phyloP scores from a whole-genome alignment of 2,888 invertebrate species.

The Lepidocyrtoides sp. region DNA sequence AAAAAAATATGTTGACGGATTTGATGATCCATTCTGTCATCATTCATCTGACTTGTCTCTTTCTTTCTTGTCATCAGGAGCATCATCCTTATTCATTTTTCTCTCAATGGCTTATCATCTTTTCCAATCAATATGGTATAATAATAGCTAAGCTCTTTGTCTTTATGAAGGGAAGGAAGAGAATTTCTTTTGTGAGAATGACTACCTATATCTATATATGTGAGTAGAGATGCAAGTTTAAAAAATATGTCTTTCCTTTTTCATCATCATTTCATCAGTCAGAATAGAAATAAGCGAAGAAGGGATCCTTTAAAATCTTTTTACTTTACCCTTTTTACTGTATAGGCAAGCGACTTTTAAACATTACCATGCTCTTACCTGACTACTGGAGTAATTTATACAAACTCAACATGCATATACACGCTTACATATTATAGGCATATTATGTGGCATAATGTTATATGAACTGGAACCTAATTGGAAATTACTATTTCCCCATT shows the following conservation, averaged over 20 bases:
- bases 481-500: neutral
- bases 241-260: too few relatives aligned
- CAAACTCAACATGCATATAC: too few relatives aligned
- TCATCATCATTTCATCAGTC: neutral
- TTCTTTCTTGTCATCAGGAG: slow-evolving; percentile 61
- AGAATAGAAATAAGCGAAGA: neutral
- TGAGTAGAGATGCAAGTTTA: too few relatives aligned
- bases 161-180: neutral
- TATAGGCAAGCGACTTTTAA: too few relatives aligned
- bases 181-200: too few relatives aligned
- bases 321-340: neutral
- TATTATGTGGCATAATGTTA: too few relatives aligned
- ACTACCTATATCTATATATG: too few relatives aligned
- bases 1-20: slow-evolving; percentile 70
- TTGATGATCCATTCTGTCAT: slow-evolving; percentile 77
- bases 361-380: neutral
- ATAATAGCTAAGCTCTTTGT: neutral
- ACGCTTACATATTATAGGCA: too few relatives aligned
- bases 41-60: slow-evolving; percentile 75
- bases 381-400: neutral
- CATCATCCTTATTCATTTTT: slow-evolving; percentile 23
- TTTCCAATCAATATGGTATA: slow-evolving; percentile 23
- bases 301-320: neutral
- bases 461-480: neutral
- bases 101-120: slow-evolving; percentile 48